A percentile compares a stretch with the other conserved stretches of the same genome.
phyloP scores from a whole-genome alignment of 1,140 invertebrate species.

The Acyrthosiphon pisum region DNA sequence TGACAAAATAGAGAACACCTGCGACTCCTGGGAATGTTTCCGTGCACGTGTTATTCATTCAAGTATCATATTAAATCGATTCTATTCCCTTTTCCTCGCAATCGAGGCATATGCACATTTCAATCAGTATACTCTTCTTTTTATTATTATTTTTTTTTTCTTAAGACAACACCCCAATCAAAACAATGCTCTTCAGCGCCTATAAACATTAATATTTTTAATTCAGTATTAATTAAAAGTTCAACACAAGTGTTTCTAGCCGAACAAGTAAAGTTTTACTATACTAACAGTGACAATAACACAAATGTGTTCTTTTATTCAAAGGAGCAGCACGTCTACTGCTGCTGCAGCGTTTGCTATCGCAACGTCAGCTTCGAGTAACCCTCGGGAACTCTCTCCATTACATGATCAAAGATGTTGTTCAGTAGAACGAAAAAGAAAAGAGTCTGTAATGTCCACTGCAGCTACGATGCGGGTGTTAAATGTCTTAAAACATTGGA shows the following conservation, averaged over 20 bases:
- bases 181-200: not conserved
- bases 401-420: constrained; percentile 61
- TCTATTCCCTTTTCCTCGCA: constrained; percentile 22
- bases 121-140: constrained; percentile 35
- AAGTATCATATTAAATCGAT: constrained; percentile 49
- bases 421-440: constrained; percentile 66
- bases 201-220: constrained; percentile 14
- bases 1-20: constrained; percentile 51
- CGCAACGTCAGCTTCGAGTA: constrained; percentile 86
- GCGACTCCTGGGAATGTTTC: constrained; percentile 51
- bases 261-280: constrained; percentile 22
- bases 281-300: not conserved
- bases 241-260: not conserved
- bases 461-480: constrained; percentile 93
- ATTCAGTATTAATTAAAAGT: constrained; percentile 28
- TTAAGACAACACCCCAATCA: not conserved
- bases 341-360: constrained; percentile 92
- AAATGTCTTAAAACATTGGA: constrained; percentile 84
- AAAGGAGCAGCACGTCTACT: constrained; percentile 86
- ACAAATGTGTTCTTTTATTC: constrained; percentile 44
- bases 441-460: constrained; percentile 88
- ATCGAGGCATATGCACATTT: constrained; percentile 33
- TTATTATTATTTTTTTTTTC: constrained; percentile 26
- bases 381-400: constrained; percentile 70
- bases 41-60: constrained; percentile 53